Conservation (phyloP, 2,888 invertebrate genomes). For the Bellardia pandia region DNA sequence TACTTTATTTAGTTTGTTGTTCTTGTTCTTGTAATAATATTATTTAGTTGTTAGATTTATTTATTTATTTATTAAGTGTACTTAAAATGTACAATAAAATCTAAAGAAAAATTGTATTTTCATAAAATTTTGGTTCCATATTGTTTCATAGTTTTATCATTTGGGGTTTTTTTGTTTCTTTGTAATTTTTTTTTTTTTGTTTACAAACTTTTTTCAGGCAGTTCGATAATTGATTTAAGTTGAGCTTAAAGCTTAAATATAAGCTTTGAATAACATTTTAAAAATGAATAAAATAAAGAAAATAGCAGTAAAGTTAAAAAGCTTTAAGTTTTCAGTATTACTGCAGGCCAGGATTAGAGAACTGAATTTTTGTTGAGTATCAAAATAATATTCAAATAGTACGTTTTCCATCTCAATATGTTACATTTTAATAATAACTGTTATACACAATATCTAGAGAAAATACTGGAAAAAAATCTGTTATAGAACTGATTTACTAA, state of each 20-base stretch:
- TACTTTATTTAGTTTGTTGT: conserved; percentile 40
- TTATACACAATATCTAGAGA: too few species aligned
- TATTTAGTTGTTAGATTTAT: conserved; percentile 21
- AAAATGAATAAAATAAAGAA: too few species aligned
- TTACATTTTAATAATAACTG: too few species aligned
- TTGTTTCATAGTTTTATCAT: conserved; percentile 67
- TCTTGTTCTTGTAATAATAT: conserved; percentile 28
- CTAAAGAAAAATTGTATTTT: conserved; percentile 64
- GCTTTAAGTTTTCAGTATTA: too few species aligned
- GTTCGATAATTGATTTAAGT: background rate
- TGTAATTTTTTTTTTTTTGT: conserved; percentile 10
- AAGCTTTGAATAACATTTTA: too few species aligned
- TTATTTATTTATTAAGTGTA: conserved; percentile 45
- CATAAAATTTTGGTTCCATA: conserved; percentile 70
- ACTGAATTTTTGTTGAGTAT: too few species aligned
- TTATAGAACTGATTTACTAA: too few species aligned
- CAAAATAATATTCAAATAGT: too few species aligned
- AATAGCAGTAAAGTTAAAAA: too few species aligned
- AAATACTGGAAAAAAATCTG: too few species aligned
- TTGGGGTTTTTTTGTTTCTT: conserved; percentile 46
- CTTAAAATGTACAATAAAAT: conserved; percentile 59
- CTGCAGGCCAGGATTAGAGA: too few species aligned
- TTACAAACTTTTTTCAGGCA: conserved; percentile 1
- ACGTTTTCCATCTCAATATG: too few species aligned
- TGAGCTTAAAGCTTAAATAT: background rate